phyloP scores from a whole-genome alignment of 2,888 invertebrate species.

The Ommatoiulus sabulosus region DNA sequence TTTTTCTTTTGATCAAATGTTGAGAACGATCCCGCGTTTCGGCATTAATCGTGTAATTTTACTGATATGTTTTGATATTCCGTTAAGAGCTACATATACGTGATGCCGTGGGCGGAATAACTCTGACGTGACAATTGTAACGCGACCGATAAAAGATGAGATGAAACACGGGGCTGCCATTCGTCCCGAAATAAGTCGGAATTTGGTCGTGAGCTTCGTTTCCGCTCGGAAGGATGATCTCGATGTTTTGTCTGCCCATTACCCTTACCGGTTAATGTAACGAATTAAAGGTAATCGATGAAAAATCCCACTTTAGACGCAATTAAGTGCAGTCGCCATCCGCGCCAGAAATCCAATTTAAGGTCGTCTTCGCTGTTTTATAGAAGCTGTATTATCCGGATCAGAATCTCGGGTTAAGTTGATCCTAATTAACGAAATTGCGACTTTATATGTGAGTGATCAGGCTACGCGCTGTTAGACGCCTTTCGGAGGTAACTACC shows the following conservation, averaged over 20 bases:
- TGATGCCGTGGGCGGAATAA: background rate
- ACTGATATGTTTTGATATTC: background rate
- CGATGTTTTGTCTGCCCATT: constrained; percentile 12
- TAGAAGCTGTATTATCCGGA: too few species aligned
- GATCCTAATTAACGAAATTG: too few species aligned
- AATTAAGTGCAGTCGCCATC: background rate
- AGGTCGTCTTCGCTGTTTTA: background rate
- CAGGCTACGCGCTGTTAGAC: too few species aligned
- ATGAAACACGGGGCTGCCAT: background rate
- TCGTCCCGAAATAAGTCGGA: background rate
- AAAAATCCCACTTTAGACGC: background rate
- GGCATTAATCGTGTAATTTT: background rate
- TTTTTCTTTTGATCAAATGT: background rate
- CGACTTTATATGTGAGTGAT: too few species aligned
- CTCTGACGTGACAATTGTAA: background rate
- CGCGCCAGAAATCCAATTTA: background rate
- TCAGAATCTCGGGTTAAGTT: too few species aligned
- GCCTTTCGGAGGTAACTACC: too few species aligned
- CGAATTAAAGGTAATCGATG: background rate
- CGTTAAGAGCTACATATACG: background rate
- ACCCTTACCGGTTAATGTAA: background rate
- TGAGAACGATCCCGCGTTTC: background rate
- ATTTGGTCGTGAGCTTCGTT: background rate
- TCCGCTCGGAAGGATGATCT: constrained; percentile 30
- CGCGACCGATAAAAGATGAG: background rate